Percentiles rank a stretch among this genome's conserved stretches.
Conservation (phyloP, 2,113 vertebrate genomes). For the Sinocyclocheilus anshuiensis region DNA sequence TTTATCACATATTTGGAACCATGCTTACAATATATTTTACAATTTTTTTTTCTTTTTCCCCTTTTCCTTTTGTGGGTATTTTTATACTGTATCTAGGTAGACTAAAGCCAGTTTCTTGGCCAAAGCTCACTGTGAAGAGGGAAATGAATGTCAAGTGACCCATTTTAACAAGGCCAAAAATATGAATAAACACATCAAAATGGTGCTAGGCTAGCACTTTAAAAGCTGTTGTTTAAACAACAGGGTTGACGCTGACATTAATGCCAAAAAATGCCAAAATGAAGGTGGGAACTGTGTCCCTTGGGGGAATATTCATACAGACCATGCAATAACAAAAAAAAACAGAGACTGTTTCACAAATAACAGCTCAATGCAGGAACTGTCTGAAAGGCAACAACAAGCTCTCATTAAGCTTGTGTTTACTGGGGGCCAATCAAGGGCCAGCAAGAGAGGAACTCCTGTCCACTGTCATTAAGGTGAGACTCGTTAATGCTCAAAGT, state of each 20-base stretch:
- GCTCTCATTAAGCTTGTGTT: slow-evolving; percentile 55
- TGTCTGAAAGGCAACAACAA: slow-evolving; percentile 39
- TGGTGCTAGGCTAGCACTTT: neutral
- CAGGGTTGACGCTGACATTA: slow-evolving; percentile 3
- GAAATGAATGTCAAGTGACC: neutral
- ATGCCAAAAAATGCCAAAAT: slow-evolving; percentile 34
- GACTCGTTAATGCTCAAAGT: slow-evolving; percentile 55
- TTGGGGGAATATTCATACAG: slow-evolving; percentile 17
- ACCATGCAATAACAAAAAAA: slow-evolving; percentile 54
- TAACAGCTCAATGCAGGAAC: slow-evolving; percentile 50
- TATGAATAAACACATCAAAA: slow-evolving; percentile 15
- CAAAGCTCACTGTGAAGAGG: neutral
- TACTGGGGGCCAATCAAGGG: slow-evolving; percentile 54
- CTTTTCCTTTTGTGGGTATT: neutral
- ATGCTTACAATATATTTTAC: too few relatives aligned
- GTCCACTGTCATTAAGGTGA: slow-evolving; percentile 61
- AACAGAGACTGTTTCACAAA: slow-evolving; percentile 58
- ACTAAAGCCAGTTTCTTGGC: neutral
- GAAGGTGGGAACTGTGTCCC: neutral
- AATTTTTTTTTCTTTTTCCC: too few relatives aligned
- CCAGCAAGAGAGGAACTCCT: slow-evolving; percentile 45
- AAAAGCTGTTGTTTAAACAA: slow-evolving; percentile 13
- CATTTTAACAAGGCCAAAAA: neutral
- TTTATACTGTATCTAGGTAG: neutral
- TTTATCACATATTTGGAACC: neutral